Base-by-base conservation (phyloP, 2,797 vertebrate species). In the Crossoptilon crossoptilon region DNA sequence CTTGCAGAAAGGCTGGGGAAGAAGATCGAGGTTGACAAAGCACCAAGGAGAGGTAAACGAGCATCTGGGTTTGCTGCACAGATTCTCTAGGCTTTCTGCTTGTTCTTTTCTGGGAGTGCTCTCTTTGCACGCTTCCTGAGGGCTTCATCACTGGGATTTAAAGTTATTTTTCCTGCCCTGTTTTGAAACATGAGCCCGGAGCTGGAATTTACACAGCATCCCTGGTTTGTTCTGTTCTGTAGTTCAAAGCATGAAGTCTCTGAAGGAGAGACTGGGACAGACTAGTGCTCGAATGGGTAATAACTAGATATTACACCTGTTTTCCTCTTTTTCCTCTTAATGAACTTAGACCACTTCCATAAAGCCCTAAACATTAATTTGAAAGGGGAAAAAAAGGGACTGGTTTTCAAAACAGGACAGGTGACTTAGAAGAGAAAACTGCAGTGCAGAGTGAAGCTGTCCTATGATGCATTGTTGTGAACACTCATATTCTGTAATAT, bases 1-100 rank as follows among this genome's bases (percentile, higher is more conserved):
- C 97, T 99, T 56, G 97, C 98, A 9, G 98, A 98, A 41, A 98
- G 99, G 93, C 98, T 99, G 48, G 99, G 99, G 11, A 97, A 97
- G 95, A 98, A 98, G 84, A 74, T 98, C 23, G 97, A 98, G n/a
- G 48, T 89, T 14, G 96, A 97, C 8, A 90, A 87, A 73, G 43
- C 94, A 11, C 92, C 96, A 13, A 97, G 97, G 70, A 99, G 97
- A 98, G 97, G 99, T 99, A 93, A 90, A 16, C 11, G 19, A 3
- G 0, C 11, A 22, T 2, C 43, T 29, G 69, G 16, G 39, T 12
- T 66, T 43, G 51, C 12, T 73, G 4, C 24, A 16, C 24, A n/a
- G 5, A 5, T 59, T 63, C 39, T 66, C 39, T 23, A 8, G 33
- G 3, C 44, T 84, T 82, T 44, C 33, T 39, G 2, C 29, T 44